Evolutionary conservation across 2,113 vertebrate genomes (phyloP).

Genomic region (Piaya cayana): DNA sequence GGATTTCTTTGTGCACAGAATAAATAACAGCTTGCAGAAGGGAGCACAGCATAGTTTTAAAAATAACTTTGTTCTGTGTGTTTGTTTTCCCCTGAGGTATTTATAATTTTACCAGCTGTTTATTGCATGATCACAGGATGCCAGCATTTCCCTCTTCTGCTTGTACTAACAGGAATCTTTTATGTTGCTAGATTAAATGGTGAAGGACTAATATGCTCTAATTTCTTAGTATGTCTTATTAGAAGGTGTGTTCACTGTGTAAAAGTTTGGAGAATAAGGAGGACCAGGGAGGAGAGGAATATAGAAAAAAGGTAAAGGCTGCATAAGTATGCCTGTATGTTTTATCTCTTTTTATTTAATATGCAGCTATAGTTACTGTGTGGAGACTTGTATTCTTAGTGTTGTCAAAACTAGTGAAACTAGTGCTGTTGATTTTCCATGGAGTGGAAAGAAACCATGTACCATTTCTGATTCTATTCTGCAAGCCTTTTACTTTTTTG

Average conservation of each 20-base stretch:
- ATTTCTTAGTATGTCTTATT: conserved; percentile 56
- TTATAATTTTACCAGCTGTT: background rate
- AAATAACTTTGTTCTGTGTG: background rate
- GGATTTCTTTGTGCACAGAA: background rate
- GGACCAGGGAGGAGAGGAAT: background rate
- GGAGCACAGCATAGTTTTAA: background rate
- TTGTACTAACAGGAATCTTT: background rate
- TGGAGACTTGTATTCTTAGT: background rate
- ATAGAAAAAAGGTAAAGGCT: background rate
- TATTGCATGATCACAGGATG: background rate
- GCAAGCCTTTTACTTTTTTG: background rate
- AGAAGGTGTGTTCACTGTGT: background rate
- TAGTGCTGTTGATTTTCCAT: background rate
- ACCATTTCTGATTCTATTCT: background rate
- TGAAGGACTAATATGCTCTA: conserved; percentile 6
- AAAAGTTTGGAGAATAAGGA: background rate
- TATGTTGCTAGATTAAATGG: background rate
- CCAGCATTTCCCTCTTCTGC: background rate
- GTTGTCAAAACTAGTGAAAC: background rate
- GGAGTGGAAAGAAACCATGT: rapidly evolving
- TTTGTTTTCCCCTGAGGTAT: background rate
- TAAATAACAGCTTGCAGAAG: background rate
- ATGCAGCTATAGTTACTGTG: background rate
- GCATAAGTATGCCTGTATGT: background rate
- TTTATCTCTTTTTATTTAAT: conserved; percentile 7